phyloP scores from a whole-genome alignment of 2,113 vertebrate genomes.

The Zosterops pallidus region DNA sequence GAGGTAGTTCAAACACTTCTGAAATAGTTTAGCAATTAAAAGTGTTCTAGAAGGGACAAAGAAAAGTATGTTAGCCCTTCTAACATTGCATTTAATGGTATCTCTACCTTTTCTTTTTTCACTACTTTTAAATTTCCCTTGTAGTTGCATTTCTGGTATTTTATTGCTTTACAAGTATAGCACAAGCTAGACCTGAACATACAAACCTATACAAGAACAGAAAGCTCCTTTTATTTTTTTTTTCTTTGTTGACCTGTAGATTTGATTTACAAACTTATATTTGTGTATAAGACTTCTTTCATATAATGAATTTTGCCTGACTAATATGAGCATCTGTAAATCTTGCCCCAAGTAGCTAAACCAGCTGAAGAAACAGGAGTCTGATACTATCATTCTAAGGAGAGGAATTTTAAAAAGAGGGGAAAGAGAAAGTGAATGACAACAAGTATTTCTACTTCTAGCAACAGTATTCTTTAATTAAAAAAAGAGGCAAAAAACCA shows the following conservation, averaged over 20 bases:
- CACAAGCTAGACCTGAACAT: background rate
- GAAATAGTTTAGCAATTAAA: background rate
- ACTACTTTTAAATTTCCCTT: background rate
- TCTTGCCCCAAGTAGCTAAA: background rate
- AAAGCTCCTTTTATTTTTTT: background rate
- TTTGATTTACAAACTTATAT: background rate
- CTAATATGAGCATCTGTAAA: background rate
- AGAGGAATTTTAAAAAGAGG: constrained; percentile 18
- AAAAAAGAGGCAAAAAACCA: background rate
- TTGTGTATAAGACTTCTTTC: background rate
- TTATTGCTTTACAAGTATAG: background rate
- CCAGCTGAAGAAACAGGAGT: background rate
- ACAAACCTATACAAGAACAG: background rate
- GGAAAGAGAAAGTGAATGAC: background rate
- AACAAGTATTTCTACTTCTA: background rate
- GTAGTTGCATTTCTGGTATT: background rate
- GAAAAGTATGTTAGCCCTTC: background rate
- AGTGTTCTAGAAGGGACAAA: background rate
- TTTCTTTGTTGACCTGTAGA: background rate
- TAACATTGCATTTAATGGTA: background rate
- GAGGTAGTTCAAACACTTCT: background rate
- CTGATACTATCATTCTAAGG: background rate
- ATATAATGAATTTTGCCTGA: background rate
- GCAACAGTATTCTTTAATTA: background rate
- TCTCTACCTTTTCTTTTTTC: background rate